Base-by-base conservation (phyloP, 2,888 invertebrate species). In the Ennomos erosarius region DNA sequence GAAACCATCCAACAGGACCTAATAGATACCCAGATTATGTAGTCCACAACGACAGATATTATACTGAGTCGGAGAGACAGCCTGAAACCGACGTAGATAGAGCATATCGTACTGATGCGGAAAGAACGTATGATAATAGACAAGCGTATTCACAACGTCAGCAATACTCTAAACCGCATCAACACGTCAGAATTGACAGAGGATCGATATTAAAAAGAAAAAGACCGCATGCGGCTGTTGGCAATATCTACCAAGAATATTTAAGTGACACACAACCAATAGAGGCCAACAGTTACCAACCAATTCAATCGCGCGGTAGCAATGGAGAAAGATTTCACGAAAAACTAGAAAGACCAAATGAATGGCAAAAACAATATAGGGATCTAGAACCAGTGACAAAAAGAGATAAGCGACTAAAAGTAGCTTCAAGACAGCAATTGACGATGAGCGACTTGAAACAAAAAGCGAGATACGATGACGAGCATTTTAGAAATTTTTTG, bases 401-500 rank as follows among this genome's bases (percentile, higher is more conserved):
- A 26, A 26, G 26, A 26, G 72, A 73, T 47, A 69, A 72, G 44
- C 68, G 71, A 36, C 44, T 69, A n/a, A 65, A 67, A n/a, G 68
- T 84, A 11, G 68, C 74, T 0, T 67, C 84, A 8, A 76, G 90
- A 51, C 76, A 85, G 10, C 87, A 86, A 55, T 59, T 75, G 51
- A 79, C 89, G 0, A 37, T 88, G n/a, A 68, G 64, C 36, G 67
- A 74, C 2, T 62, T 72, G 10, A 83, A 79, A 47, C 75, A 72
- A 46, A 69, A 69, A 1, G 37, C 68, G 1, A 68, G 62, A 10
- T 82, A 77, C 26, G 83, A 87, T 48, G 88, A 88, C 48, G 68
- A 77, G 1, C 86, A 85, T 67, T 90, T 89, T 39, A 79, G 68
- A 8, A 85, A 86, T 56, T 87, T 91, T 55, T 52, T 91, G 10